These are phyloP conservation scores for Drosophila micromelanica DNA, from an alignment of 1,140 invertebrate genomes.

Conservation along the genomic window DNA sequence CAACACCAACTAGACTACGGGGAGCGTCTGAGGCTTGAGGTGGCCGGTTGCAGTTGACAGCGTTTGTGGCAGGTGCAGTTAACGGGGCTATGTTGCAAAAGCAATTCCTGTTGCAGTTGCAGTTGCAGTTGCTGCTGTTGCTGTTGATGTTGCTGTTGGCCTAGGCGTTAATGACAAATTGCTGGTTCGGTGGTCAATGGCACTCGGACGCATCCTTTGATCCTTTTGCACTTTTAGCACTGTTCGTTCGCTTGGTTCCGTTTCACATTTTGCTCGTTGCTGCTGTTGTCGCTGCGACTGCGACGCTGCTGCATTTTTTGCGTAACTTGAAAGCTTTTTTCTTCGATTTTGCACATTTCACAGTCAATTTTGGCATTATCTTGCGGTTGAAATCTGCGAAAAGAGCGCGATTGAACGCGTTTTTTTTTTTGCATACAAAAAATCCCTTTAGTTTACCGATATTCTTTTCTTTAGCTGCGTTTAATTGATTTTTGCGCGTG, in stretches of 20 bases:
- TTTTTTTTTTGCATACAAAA: conserved; percentile 28
- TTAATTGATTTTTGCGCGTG: conserved; percentile 78
- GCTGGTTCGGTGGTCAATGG: conserved; percentile 75
- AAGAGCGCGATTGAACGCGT: conserved; percentile 27
- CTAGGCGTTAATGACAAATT: conserved; percentile 64
- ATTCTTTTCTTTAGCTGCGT: conserved; percentile 40
- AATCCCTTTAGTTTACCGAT: conserved; percentile 38
- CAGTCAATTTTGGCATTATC: conserved; percentile 62
- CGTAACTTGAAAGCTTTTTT: conserved; percentile 72
- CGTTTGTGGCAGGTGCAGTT: conserved; percentile 34
- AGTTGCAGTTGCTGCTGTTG: conserved; percentile 21
- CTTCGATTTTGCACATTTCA: conserved; percentile 52
- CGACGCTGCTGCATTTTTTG: conserved; percentile 71
- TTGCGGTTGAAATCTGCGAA: conserved; percentile 17
- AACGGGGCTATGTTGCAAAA: conserved; percentile 31
- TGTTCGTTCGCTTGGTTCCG: conserved; percentile 57
- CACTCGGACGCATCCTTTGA: conserved; percentile 57
- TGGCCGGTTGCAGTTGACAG: conserved; percentile 38
- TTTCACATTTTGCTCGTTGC: conserved; percentile 68
- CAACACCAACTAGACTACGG: conserved; percentile 4
- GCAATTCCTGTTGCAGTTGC: conserved; percentile 31
- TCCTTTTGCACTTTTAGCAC: conserved; percentile 47
- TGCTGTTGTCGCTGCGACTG: conserved; percentile 37
- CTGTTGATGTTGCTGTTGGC: conserved; percentile 23
- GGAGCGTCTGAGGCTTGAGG: conserved; percentile 1